These are phyloP conservation scores for Anthoscopus minutus DNA, from an alignment of 2,113 vertebrate genomes.

Conservation along the genomic window DNA sequence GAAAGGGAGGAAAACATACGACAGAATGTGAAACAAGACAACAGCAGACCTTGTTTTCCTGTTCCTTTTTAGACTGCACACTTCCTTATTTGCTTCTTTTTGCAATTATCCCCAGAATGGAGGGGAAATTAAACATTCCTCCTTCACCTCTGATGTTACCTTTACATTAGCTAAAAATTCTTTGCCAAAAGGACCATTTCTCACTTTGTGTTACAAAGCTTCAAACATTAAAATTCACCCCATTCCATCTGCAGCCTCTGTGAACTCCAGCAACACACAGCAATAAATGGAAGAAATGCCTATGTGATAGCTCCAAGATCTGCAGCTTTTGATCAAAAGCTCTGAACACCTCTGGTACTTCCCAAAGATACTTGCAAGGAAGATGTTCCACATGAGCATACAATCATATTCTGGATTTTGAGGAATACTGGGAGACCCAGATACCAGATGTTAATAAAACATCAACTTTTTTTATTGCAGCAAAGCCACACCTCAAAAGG, in stretches of 20 bases:
- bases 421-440: not conserved
- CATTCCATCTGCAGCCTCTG: not conserved
- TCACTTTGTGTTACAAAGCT: not conserved
- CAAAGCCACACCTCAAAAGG: not conserved
- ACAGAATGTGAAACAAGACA: not conserved
- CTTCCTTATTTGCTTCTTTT: not conserved
- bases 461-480: not conserved
- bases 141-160: not conserved
- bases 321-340: not conserved
- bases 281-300: not conserved
- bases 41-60: not conserved
- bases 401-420: not conserved
- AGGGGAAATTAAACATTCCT: not conserved
- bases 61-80: not conserved
- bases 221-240: not conserved
- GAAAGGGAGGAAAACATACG: not conserved
- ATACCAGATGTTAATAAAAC: not conserved
- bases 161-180: not conserved
- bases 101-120: not conserved
- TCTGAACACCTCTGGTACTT: not conserved
- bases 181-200: not conserved
- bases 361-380: not conserved
- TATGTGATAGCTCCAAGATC: not conserved
- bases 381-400: not conserved
- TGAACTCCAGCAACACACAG: not conserved